Base-by-base conservation (phyloP, 2,797 vertebrate genomes). In the Rhinichthys osculus region DNA sequence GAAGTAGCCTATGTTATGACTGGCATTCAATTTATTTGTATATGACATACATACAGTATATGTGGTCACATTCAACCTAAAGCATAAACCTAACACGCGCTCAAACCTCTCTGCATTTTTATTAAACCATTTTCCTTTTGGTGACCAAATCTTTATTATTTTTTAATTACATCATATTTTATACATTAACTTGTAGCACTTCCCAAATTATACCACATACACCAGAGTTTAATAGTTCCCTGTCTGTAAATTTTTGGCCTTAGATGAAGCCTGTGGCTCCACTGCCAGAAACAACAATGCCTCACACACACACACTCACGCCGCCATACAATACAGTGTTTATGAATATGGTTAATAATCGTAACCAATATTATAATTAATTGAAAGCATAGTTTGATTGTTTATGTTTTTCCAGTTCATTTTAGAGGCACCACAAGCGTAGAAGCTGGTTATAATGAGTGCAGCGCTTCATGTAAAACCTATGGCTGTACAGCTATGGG, bases 351-450 rank as follows among this genome's bases (percentile, higher is more conserved):
- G 23, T n/a, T 59, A 10, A 59, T 59, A 59, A n/a, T 59, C 10
- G 10, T n/a, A n/a, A n/a, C 23, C 3, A 57, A 33, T n/a, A 72
- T 30, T 44, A 42, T 82, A 59, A 11, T n/a, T n/a, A 3, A 57
- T 42, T 82, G 3, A 72, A 82, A 59, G 81, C 69, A 72, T 44
- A 72, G 3, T 72, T 82, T 62, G 52, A 27, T 82, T 72, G 59
- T 82, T 72, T 82, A 62, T 44, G 27, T 62, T 73, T 59, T 82
- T 59, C 3, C 57, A n/a, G 10, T 59, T n/a, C 23, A 13, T 59
- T 1, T 59, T 27, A 59, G 57, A n/a, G 10, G 23, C 23, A 59
- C 54, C 54, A 72, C n/a, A 82, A 42, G n/a, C 14, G 7, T 9
- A 71, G 9, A 42, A 23, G 47, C 33, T 57, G 80, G 67, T 69